A percentile compares a stretch with the other conserved stretches of the same genome.
phyloP scores from a whole-genome alignment of 2,113 vertebrate species.

The Heliornis fulica region DNA sequence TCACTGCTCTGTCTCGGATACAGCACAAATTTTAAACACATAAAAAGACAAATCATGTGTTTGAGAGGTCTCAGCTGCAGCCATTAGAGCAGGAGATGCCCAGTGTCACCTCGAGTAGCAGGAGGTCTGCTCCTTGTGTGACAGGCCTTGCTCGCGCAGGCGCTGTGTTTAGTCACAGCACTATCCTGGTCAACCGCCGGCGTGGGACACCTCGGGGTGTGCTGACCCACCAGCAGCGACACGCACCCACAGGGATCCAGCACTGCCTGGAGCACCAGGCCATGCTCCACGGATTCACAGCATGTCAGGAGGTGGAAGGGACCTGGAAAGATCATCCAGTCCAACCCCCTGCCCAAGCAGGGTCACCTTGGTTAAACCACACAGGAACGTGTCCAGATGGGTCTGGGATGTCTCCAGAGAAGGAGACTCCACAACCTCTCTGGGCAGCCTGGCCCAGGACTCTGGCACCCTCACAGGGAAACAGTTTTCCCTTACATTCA shows the following conservation, averaged over 20 bases:
- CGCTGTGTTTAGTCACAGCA: neutral
- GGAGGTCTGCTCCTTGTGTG: neutral
- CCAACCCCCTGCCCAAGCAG: too few species aligned
- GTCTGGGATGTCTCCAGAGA: too few species aligned
- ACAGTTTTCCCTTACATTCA: too few species aligned
- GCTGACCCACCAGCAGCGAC: neutral
- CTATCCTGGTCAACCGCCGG: neutral
- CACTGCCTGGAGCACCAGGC: accelerated
- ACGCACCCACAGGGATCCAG: too few species aligned
- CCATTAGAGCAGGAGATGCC: neutral
- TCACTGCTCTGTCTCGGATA: neutral
- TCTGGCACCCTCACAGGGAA: too few species aligned
- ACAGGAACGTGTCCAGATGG: too few species aligned
- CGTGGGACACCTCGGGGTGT: neutral
- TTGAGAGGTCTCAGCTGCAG: neutral
- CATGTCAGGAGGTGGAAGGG: too few species aligned
- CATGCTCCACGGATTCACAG: too few species aligned
- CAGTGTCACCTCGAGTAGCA: accelerated
- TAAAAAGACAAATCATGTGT: neutral
- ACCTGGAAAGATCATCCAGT: too few species aligned
- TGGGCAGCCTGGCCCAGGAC: too few species aligned
- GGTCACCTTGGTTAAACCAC: too few species aligned
- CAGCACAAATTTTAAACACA: neutral
- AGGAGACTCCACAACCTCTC: too few species aligned
- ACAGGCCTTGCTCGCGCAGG: accelerated